A percentile compares a stretch with the other conserved stretches of the same genome.
phyloP scores from a whole-genome alignment of 2,888 invertebrate genomes.

The Mongoloraphidia duomilia region DNA sequence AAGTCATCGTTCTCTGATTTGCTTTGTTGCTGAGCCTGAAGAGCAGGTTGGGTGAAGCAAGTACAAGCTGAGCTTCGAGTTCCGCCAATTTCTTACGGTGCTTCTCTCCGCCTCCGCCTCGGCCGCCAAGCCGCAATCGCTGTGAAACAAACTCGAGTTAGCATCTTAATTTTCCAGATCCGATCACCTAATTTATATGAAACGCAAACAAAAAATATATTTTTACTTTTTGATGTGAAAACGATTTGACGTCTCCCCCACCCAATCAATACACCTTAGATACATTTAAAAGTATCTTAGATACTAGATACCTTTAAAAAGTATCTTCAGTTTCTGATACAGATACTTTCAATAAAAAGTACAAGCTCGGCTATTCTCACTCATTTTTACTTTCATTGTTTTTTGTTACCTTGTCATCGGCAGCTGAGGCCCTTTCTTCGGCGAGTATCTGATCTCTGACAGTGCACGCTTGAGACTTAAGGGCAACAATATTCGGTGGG shows the following conservation, averaged over 20 bases:
- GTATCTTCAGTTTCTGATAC: no score
- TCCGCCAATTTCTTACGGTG: constrained; percentile 82
- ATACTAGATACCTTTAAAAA: no score
- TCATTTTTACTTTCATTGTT: no score
- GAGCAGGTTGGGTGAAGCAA: constrained; percentile 80
- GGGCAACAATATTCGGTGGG: constrained; percentile 67
- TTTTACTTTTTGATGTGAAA: no score
- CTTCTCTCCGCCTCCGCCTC: constrained; percentile 55
- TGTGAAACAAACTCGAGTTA: constrained; percentile 20
- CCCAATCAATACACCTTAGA: no score
- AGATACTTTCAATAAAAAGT: no score
- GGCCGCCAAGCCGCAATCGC: constrained; percentile 44
- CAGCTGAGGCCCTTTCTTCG: constrained; percentile 45
- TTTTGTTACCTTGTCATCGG: constrained; percentile 43
- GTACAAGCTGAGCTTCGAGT: constrained; percentile 75
- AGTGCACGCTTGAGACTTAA: constrained; percentile 75
- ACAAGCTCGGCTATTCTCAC: no score
- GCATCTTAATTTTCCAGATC: no score
- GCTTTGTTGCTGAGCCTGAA: constrained; percentile 63
- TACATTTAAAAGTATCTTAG: no score
- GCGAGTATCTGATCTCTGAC: constrained; percentile 72
- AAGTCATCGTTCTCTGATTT: constrained; percentile 57
- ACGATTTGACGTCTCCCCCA: no score
- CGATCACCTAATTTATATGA: no score
- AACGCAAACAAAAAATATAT: no score